Evolutionary conservation across 2,797 vertebrate genomes (phyloP), one percentile per base, ranked within the genome.

Genomic region (Arrhamphus sclerolepis): DNA sequence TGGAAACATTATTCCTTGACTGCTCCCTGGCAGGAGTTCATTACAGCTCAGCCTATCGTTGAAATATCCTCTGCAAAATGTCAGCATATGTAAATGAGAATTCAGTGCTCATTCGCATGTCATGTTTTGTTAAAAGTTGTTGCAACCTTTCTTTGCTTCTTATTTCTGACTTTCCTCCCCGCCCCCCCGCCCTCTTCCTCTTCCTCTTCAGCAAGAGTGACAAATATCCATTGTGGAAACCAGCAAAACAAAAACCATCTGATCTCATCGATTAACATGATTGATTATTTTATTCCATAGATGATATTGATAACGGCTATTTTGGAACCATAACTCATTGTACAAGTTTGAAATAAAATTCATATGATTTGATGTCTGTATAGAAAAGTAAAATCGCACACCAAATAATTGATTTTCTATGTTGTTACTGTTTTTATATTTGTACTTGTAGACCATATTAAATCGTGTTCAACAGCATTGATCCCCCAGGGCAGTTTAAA

Each of bases 1-100:
- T 94, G 94, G 96, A 94, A 98, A 97, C 95, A 98, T 98, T 98
- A 97, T 97, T 98, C 92, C 95, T 96, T 96, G 93, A 94, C 91
- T 91, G 85, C 93, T 95, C 95, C 92, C 95, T 98, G 96, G 95
- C 95, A 96, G 94, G 94, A 95, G 96, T 98, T 98, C 96, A 98
- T 99, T 98, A 98, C 94, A 91, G 93, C 94, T 93, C 89, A 86
- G 92, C 92, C 84, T 92, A 95, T 95, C 95, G 92, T 94, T 98
- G 95, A 95, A 94, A 96, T 97, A 98, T 98, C 96, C 93, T 96
- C 94, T 89, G 91, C 85, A 93, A 99, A 99, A 99, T 98, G 97
- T 99, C 97, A 98, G 94, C 93, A 51, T 96, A 98, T 99, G 97
- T 94, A 98, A 98, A 98, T 98, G 92, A 95, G 92, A 87, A 80